A percentile compares a stretch with the other conserved stretches of the same genome.
Evolutionary conservation across 2,113 vertebrate species (phyloP).

Genomic region (Cynocephalus volans): DNA sequence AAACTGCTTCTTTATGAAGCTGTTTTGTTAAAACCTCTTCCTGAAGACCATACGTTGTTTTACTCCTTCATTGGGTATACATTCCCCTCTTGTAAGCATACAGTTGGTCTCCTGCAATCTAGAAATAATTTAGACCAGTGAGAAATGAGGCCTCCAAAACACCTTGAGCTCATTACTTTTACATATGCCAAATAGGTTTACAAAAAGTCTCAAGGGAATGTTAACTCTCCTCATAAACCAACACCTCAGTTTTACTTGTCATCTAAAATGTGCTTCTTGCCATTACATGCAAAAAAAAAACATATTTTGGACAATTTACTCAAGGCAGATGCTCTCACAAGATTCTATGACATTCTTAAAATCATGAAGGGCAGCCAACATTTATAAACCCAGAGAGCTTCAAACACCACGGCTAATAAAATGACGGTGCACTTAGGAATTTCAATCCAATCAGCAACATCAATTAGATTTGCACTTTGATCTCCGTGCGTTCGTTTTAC

Average conservation of each 20-base stretch:
- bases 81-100: neutral
- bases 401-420: slow-evolving; percentile 60
- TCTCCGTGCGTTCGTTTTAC: neutral
- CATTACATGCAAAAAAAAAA: neutral
- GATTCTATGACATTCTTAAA: slow-evolving; percentile 72
- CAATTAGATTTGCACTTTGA: neutral
- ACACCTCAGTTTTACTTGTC: neutral
- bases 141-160: neutral
- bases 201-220: neutral
- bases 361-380: slow-evolving; percentile 70
- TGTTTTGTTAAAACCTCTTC: neutral
- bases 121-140: neutral
- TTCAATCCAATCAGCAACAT: slow-evolving; percentile 33
- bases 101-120: neutral
- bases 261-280: neutral
- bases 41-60: neutral
- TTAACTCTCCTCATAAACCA: slow-evolving; percentile 35
- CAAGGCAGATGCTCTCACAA: slow-evolving; percentile 11
- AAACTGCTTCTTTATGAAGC: neutral
- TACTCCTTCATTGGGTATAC: neutral
- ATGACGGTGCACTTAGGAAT: slow-evolving; percentile 28
- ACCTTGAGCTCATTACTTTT: neutral
- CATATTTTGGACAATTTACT: neutral
- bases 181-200: neutral
- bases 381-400: slow-evolving; percentile 53